phyloP scores from a whole-genome alignment of 1,140 invertebrate species.

The Drosophila albomicans region DNA sequence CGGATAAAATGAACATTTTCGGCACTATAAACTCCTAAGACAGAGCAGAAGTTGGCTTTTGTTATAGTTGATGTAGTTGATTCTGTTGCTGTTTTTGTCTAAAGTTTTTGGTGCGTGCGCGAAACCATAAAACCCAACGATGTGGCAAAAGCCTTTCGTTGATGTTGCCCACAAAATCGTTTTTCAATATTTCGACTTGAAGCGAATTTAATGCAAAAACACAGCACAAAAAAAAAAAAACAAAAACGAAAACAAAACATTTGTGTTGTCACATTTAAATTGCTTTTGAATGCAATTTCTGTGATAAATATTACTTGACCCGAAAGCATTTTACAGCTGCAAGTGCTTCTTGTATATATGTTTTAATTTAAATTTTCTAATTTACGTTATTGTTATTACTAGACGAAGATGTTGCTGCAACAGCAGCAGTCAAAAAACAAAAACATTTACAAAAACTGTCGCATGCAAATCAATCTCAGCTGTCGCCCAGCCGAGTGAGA shows the following conservation, averaged over 20 bases:
- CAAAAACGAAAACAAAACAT: background rate
- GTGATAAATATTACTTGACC: conserved; percentile 62
- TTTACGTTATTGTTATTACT: conserved; percentile 52
- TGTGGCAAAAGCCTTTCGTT: conserved; percentile 75
- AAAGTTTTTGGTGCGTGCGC: conserved; percentile 78
- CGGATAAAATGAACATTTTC: conserved; percentile 50
- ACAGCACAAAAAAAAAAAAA: background rate
- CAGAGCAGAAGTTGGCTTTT: conserved; percentile 41
- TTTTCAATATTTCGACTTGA: conserved; percentile 68
- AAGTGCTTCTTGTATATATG: conserved; percentile 19
- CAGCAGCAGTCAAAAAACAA: conserved; percentile 28
- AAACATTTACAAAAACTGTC: conserved; percentile 64
- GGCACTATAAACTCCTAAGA: conserved; percentile 46
- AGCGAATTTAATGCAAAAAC: background rate
- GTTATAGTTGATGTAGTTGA: conserved; percentile 38
- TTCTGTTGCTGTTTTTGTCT: conserved; percentile 48
- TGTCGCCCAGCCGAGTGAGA: conserved; percentile 50
- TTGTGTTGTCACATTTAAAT: conserved; percentile 48
- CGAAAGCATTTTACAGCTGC: conserved; percentile 37
- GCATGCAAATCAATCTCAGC: conserved; percentile 81
- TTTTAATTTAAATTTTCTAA: conserved; percentile 73
- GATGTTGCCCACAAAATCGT: conserved; percentile 69
- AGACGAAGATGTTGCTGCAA: background rate
- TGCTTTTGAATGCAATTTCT: conserved; percentile 47
- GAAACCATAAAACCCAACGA: conserved; percentile 81